Conservation (phyloP, 2,888 invertebrate genomes). For the Orchestes rusci region DNA sequence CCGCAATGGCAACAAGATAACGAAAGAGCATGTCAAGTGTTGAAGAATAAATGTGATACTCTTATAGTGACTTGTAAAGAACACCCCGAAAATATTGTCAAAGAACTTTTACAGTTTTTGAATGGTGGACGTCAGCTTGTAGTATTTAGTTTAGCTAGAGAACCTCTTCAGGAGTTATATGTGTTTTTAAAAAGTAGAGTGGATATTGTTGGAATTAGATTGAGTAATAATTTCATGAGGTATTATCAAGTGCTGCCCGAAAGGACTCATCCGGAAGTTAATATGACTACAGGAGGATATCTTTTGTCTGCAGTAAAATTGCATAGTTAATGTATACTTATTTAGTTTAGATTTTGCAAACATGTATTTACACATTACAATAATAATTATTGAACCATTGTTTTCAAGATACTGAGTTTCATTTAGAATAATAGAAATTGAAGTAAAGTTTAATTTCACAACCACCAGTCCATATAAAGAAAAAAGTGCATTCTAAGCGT, state of each 20-base stretch:
- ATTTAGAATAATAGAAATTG: no score
- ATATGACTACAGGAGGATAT: constrained; percentile 87
- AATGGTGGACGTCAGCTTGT: constrained; percentile 79
- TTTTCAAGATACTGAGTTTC: no score
- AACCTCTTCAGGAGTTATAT: constrained; percentile 81
- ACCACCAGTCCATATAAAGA: no score
- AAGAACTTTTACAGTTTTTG: constrained; percentile 67
- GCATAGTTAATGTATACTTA: constrained; percentile 21
- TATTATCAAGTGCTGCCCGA: constrained; percentile 85
- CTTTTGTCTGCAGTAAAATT: constrained; percentile 63
- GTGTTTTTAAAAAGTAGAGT: constrained; percentile 64
- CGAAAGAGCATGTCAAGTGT: constrained; percentile 55
- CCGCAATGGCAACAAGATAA: constrained; percentile 66
- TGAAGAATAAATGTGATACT: constrained; percentile 63
- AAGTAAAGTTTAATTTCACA: no score
- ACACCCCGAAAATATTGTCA: constrained; percentile 75
- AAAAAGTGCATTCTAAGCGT: no score
- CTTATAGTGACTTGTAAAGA: constrained; percentile 75
- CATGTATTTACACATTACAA: background rate
- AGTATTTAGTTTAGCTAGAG: constrained; percentile 71
- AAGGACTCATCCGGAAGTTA: constrained; percentile 91
- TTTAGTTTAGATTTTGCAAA: background rate
- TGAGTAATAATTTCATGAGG: constrained; percentile 82
- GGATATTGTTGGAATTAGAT: constrained; percentile 66
- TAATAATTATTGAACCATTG: no score